Evolutionary conservation across 2,888 invertebrate genomes (phyloP).

Genomic region (Cephus spinipes): DNA sequence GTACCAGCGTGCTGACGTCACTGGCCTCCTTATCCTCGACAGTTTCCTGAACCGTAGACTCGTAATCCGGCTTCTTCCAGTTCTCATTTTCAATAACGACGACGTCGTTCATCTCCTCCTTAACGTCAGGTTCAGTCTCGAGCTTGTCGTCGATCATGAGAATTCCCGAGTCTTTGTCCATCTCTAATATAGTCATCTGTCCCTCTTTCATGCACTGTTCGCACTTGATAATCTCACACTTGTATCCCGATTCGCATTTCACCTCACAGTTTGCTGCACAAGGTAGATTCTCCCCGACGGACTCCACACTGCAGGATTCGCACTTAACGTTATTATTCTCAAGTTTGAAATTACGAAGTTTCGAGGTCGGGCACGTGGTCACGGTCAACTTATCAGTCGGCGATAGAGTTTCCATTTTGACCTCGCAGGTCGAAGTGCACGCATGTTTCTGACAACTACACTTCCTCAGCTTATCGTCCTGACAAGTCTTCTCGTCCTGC

Average conservation of each 20-base stretch:
- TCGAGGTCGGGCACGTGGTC: conserved; percentile 38
- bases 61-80: conserved; percentile 64
- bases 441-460: conserved; percentile 57
- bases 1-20: conserved; percentile 21
- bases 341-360: conserved; percentile 52
- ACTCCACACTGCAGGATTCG: conserved; percentile 58
- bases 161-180: conserved; percentile 60
- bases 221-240: conserved; percentile 61
- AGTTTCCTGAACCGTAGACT: conserved; percentile 57
- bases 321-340: conserved; percentile 64
- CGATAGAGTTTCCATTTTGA: conserved; percentile 59
- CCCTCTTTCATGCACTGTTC: conserved; percentile 62
- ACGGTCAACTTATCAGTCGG: conserved; percentile 52
- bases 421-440: conserved; percentile 60
- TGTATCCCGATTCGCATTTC: conserved; percentile 61
- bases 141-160: conserved; percentile 57
- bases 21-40: conserved; percentile 41
- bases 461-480: conserved; percentile 50
- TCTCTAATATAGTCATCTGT: conserved; percentile 57
- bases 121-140: conserved; percentile 59
- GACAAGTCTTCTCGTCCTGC: conserved; percentile 55
- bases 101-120: conserved; percentile 70
- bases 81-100: conserved; percentile 68
- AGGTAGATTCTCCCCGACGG: conserved; percentile 48
- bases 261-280: conserved; percentile 59